Conservation (phyloP, 2,113 vertebrate genomes). For the Cisticola juncidis region DNA sequence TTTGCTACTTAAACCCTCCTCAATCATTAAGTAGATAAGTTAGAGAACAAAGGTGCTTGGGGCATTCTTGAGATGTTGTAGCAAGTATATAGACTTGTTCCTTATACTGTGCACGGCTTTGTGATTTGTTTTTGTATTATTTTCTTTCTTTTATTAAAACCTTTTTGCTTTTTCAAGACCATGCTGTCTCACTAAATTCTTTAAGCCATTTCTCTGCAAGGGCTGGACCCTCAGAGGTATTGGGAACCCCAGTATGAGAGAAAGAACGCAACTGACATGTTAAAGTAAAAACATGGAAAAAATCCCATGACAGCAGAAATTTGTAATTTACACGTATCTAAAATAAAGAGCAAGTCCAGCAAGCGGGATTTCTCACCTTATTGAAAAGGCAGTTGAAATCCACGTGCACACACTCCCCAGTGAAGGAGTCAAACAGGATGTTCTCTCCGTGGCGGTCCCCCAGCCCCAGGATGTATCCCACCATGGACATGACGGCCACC, state of each 20-base stretch:
- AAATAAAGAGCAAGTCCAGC: neutral
- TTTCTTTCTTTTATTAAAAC: too few species aligned
- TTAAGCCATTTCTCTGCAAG: too few species aligned
- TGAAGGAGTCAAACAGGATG: constrained; percentile 95
- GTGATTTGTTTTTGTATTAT: too few species aligned
- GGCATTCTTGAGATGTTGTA: too few species aligned
- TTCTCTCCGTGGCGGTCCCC: constrained; percentile 97
- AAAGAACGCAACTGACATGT: neutral
- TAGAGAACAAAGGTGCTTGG: too few species aligned
- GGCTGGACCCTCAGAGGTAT: too few species aligned
- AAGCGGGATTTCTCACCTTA: constrained; percentile 79
- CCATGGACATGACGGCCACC: constrained; percentile 98
- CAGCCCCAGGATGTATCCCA: constrained; percentile 95
- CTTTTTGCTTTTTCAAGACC: too few species aligned
- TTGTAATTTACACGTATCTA: neutral
- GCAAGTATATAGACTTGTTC: too few species aligned
- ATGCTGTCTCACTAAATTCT: too few species aligned
- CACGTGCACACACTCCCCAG: constrained; percentile 95
- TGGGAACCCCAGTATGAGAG: neutral
- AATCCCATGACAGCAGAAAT: neutral
- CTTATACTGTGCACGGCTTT: too few species aligned
- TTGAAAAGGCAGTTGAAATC: constrained; percentile 99
- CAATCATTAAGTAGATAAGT: too few species aligned
- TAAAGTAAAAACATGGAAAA: neutral
- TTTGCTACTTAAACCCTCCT: too few species aligned